Evolutionary conservation across 1,140 invertebrate genomes (phyloP).

Genomic region (Ceratosolen solmsi): DNA sequence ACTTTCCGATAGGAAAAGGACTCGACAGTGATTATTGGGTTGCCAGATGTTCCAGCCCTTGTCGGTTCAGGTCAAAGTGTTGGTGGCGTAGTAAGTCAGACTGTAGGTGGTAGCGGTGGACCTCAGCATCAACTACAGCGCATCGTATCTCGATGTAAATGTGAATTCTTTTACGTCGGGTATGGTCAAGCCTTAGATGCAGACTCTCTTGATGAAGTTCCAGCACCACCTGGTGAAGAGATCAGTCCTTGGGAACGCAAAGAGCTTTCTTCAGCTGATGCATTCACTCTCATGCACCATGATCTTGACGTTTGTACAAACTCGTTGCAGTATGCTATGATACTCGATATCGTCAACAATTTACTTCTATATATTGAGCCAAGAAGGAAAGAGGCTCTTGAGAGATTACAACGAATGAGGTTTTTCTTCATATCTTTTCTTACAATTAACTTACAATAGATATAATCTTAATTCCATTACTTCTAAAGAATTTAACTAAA

Average conservation of each 20-base stretch:
- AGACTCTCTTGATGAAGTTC: conserved; percentile 77
- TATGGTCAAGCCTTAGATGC: conserved; percentile 90
- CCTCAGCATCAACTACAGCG: conserved; percentile 85
- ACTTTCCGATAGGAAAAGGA: conserved; percentile 80
- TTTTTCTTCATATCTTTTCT: conserved; percentile 70
- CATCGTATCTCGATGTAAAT: conserved; percentile 96
- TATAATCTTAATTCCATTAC: no score
- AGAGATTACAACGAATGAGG: conserved; percentile 91
- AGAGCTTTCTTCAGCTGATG: conserved; percentile 90
- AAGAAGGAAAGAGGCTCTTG: conserved; percentile 91
- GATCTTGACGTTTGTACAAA: conserved; percentile 98
- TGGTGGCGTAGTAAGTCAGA: conserved; percentile 94
- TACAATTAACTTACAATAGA: no score
- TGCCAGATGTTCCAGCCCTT: conserved; percentile 89
- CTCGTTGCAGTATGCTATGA: conserved; percentile 95
- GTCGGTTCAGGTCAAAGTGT: conserved; percentile 96
- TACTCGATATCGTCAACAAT: conserved; percentile 98
- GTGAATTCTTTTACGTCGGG: conserved; percentile 97
- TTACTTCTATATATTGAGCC: conserved; percentile 96
- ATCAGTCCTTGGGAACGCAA: conserved; percentile 82
- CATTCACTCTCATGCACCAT: conserved; percentile 98
- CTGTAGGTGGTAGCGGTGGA: conserved; percentile 86
- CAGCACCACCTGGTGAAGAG: conserved; percentile 81
- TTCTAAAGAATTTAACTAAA: no score
- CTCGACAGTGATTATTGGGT: conserved; percentile 81